Conservation (phyloP, 2,797 vertebrate genomes). For the Tympanoctomys barrerae region DNA sequence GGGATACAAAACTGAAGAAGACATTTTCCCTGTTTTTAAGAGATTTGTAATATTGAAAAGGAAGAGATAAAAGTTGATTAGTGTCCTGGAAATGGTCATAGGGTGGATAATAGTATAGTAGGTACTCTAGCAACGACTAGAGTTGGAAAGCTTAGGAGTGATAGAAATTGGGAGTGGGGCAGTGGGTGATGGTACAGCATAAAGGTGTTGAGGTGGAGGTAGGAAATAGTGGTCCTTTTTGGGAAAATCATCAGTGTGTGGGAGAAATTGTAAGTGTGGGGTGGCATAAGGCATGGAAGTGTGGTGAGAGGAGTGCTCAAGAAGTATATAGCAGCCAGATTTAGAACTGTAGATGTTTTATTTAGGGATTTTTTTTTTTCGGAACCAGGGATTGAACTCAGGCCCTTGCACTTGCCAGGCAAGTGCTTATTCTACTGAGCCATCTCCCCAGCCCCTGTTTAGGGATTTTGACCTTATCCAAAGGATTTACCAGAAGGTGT, state of each 20-base stretch:
- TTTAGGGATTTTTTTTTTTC: neutral
- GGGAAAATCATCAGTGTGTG: neutral
- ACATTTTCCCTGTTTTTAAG: neutral
- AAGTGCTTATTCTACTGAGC: too few species aligned
- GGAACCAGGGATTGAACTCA: too few species aligned
- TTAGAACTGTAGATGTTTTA: neutral
- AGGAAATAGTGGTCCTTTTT: neutral
- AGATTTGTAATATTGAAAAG: slow-evolving; percentile 18
- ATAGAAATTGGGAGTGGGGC: neutral
- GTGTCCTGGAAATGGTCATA: neutral
- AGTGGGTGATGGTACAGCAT: neutral
- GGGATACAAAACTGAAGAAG: slow-evolving; percentile 10
- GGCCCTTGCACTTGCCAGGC: too few species aligned
- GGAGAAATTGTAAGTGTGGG: neutral
- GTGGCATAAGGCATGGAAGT: neutral
- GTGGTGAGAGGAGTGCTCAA: neutral
- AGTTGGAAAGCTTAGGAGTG: neutral
- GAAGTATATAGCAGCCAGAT: neutral
- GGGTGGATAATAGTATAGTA: neutral
- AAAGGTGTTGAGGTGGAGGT: neutral
- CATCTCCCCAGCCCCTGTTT: too few species aligned
- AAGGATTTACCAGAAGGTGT: slow-evolving; percentile 38
- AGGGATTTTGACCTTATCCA: neutral
- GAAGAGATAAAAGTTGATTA: neutral
- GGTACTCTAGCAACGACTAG: neutral